Evolutionary conservation across 2,113 vertebrate genomes (phyloP), one percentile per base, ranked within the genome.

Genomic region (Onychorhynchus coronatus): DNA sequence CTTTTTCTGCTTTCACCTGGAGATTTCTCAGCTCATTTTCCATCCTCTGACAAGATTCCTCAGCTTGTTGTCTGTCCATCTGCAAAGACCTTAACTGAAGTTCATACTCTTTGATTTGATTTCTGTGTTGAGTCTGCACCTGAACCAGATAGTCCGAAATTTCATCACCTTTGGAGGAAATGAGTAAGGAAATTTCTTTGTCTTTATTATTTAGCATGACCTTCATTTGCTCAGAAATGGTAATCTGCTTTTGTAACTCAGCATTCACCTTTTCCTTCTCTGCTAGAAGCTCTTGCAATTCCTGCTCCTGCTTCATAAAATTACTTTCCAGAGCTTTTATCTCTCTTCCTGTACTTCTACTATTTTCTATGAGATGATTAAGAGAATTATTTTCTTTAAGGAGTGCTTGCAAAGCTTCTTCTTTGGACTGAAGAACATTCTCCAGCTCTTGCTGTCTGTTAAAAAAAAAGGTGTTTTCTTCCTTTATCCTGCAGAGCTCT

Each of bases 161-260:
- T 83, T 98, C 98, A 42, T 98, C 98, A 5, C 98, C 98, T 94
- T 97, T 98, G 19, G 98, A 98, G 53, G 98, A 98, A 86, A 99
- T 95, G 8, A 99, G 92, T 47, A 98, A 94, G 15, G 98, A 98
- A 79, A 99, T 99, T 96, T 99, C 99, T 3, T 97, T 89, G 46
- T 99, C 98, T 98, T 99, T 99, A 91, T 97, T 97, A 79, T 97
- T 97, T 37, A 99, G 95, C 66, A 99, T 98, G 14, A 95, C 70
- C 86, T 98, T 99, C 95, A 99, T 97, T n/a, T 99, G 98, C 55
- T 98, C 91, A 44, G 98, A 97, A 91, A 99, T 97, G 6, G 98
- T 97, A 33, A 98, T 59, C 92, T 99, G 99, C 89, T 98, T 99
- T 92, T 99, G 97, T 68, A 98, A 94, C 52, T 98, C 98, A 7